Conservation (phyloP, 1,140 invertebrate genomes). For the Adoxophyes honmai region DNA sequence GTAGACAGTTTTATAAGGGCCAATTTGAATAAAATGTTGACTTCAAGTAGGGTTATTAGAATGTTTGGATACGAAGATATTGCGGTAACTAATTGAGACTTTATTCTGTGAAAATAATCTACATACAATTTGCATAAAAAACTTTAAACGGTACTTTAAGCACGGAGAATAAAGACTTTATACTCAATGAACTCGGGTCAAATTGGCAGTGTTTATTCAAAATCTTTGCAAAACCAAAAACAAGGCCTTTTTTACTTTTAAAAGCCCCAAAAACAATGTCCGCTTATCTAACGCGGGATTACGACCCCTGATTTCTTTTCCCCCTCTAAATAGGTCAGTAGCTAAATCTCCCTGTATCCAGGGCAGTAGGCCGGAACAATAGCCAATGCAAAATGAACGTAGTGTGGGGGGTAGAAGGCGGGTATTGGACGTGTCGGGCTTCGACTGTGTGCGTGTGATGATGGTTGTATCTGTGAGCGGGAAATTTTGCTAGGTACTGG, state of each 20-base stretch:
- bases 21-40: too few species aligned
- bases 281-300: slow-evolving; percentile 8
- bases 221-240: too few species aligned
- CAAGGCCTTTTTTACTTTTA: not conserved
- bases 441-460: slow-evolving; percentile 1
- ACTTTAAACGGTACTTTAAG: too few species aligned
- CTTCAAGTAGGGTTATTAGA: too few species aligned
- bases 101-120: too few species aligned
- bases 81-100: too few species aligned
- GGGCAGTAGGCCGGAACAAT: not conserved
- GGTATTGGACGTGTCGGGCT: not conserved
- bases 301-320: slow-evolving; percentile 11
- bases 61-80: too few species aligned
- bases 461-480: not conserved
- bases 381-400: not conserved
- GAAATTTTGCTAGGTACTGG: slow-evolving; percentile 3
- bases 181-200: too few species aligned
- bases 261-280: not conserved
- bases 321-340: slow-evolving; percentile 7
- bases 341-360: slow-evolving; percentile 3
- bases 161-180: too few species aligned
- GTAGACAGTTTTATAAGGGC: slow-evolving; percentile 14
- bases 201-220: too few species aligned
- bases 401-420: not conserved
- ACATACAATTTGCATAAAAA: too few species aligned